phyloP scores from a whole-genome alignment of 2,113 vertebrate genomes.

The Grallaria varia region DNA sequence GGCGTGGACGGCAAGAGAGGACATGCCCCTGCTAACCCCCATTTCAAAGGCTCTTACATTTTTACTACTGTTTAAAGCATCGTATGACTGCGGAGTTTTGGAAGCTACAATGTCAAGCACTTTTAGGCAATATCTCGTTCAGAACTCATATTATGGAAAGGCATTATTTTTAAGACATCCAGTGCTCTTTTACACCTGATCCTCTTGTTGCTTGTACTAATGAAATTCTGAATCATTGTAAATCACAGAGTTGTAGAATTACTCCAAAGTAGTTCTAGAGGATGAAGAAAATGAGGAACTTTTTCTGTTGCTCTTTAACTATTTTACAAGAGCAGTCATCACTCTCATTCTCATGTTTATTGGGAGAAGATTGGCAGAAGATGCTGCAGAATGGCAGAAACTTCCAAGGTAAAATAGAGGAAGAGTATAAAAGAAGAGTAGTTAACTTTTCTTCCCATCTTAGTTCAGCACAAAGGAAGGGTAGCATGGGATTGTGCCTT shows the following conservation, averaged over 20 bases:
- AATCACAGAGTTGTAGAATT: neutral
- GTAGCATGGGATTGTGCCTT: neutral
- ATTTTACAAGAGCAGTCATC: neutral
- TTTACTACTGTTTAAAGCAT: neutral
- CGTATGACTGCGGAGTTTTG: accelerated
- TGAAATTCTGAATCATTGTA: neutral
- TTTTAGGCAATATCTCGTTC: neutral
- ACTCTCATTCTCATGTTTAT: neutral
- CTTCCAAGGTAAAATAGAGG: neutral
- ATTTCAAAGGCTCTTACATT: neutral
- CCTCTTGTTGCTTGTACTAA: neutral
- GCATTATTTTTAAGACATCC: neutral
- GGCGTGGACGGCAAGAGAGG: accelerated
- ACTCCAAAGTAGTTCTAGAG: neutral
- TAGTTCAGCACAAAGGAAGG: neutral
- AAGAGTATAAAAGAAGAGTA: neutral
- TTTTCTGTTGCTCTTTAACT: neutral
- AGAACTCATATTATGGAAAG: neutral
- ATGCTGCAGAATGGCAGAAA: neutral
- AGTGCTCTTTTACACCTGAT: neutral
- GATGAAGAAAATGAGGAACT: neutral
- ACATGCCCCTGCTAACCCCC: too few species aligned
- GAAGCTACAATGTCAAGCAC: neutral
- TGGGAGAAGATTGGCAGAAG: neutral
- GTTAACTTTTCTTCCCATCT: neutral